Percentiles rank a stretch among this genome's conserved stretches.
These are phyloP conservation scores for Lerema accius DNA, from an alignment of 1,140 invertebrate genomes.

Conservation along the genomic window DNA sequence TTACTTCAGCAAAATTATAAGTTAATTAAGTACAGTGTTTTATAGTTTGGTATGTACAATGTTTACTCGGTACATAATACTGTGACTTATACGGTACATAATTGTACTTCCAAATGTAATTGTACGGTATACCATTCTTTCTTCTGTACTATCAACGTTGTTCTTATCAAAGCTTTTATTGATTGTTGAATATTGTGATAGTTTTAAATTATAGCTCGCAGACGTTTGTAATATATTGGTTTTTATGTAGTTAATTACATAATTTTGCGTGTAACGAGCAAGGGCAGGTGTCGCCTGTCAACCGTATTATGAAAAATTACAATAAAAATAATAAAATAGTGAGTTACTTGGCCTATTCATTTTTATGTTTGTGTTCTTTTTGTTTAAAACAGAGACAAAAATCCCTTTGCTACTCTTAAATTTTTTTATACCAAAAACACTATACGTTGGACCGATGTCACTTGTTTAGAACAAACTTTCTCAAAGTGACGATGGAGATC, in stretches of 20 bases:
- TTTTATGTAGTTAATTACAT: conserved; percentile 49
- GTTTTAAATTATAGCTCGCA: conserved; percentile 59
- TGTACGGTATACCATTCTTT: conserved; percentile 31
- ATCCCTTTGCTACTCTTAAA: too few relatives aligned
- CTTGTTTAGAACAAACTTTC: too few relatives aligned
- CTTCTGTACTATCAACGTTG: conserved; percentile 53
- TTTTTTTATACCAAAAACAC: too few relatives aligned
- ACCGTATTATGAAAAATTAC: conserved; percentile 80
- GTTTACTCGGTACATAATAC: conserved; percentile 1
- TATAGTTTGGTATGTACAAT: background rate
- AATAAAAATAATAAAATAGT: conserved; percentile 82
- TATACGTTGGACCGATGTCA: too few relatives aligned
- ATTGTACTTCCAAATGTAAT: conserved; percentile 17
- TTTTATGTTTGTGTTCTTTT: conserved; percentile 19
- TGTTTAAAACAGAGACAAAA: too few relatives aligned
- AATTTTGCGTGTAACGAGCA: conserved; percentile 60
- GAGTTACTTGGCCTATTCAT: conserved; percentile 58
- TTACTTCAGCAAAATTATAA: too few relatives aligned
- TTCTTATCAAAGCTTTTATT: conserved; percentile 70
- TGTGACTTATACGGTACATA: conserved; percentile 13
- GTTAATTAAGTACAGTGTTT: background rate
- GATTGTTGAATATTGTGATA: conserved; percentile 71
- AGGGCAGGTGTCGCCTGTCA: conserved; percentile 49
- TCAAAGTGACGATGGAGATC: too few relatives aligned
- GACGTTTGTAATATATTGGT: conserved; percentile 50